phyloP scores from a whole-genome alignment of 2,113 vertebrate genomes.

The human (Homo sapiens) region DNA sequence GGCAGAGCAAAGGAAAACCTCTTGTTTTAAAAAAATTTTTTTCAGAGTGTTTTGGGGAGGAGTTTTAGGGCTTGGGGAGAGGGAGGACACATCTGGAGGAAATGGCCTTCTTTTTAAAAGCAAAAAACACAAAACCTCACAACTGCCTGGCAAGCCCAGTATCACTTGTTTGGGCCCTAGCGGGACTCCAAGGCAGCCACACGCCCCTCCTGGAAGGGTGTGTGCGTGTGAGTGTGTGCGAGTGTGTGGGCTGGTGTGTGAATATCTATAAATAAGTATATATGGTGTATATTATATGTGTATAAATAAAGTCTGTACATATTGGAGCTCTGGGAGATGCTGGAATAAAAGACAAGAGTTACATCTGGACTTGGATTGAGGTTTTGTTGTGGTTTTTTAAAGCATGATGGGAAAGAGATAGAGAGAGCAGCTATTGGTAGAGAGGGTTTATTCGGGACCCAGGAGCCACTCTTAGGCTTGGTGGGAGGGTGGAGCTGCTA shows the following conservation, averaged over 20 bases:
- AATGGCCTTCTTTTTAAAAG: constrained; percentile 57
- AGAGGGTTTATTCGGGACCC: accelerated
- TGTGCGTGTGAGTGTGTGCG: neutral
- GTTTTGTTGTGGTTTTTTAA: neutral
- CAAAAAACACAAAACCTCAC: constrained; percentile 67
- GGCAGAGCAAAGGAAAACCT: neutral
- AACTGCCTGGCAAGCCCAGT: constrained; percentile 32
- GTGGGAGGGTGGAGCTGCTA: neutral
- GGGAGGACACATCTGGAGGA: constrained; percentile 31
- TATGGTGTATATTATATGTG: constrained; percentile 84
- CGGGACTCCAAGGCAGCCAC: neutral
- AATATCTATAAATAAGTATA: constrained; percentile 76
- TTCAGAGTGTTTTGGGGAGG: constrained; percentile 16
- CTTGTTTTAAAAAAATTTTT: neutral
- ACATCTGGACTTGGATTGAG: neutral
- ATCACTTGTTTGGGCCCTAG: constrained; percentile 34
- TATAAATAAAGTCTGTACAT: constrained; percentile 88
- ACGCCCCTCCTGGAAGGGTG: neutral
- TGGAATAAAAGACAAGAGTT: constrained; percentile 67
- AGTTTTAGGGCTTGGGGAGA: neutral
- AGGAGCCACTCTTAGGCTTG: accelerated
- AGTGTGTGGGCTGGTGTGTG: constrained; percentile 73
- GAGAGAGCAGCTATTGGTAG: neutral
- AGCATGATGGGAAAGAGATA: accelerated
- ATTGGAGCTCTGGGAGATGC: constrained; percentile 75